Base-by-base conservation (phyloP, 92 coral and sea anemone species). In the Phenganax subtilis region DNA sequence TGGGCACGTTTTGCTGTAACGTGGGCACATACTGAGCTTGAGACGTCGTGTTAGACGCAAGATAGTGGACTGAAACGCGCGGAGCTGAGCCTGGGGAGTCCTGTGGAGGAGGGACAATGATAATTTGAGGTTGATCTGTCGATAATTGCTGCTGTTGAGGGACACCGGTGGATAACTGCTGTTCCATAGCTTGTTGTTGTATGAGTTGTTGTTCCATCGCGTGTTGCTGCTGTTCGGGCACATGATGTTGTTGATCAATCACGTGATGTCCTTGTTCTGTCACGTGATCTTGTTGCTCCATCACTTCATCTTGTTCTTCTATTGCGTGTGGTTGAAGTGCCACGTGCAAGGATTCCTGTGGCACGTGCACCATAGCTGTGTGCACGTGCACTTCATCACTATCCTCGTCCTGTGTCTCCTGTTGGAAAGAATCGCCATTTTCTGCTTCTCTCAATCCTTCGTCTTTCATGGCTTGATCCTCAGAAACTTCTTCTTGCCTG, bases 51-150 rank as follows among this genome's bases (percentile, higher is more conserved):
- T 63, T 79, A 69, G 68, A 47, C 29, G 74, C 9, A 12, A 79
- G 83, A 69, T 79, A 79, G 17, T 79, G 83, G 44, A 79, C 83
- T 5, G 83, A 67, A 30, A 79, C 83, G 9, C 83, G 54, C 31
- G 83, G 72, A 11, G 25, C 77, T 11, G 77, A 11, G 12, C 58
- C 55, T 10, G 83, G 58, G 12, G 83, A 69, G 57, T 52, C 69
- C 62, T 63, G 83, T 6, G 71, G 6, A 17, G 83, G 74, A 25
- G 68, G 54, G 44, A 79, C 58, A 9, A 63, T 64, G 71, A 77
- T 77, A 8, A 55, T 51, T 64, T 63, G 83, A 11, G 73, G 72
- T 20, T 79, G 83, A 3, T 11, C 20, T 11, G 15, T 0, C 7
- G 65, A 59, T 20, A 51, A 59, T 12, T 73, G 77, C 25, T 1